phyloP scores from a whole-genome alignment of 1,140 invertebrate genomes.

The Mamestra configurata region DNA sequence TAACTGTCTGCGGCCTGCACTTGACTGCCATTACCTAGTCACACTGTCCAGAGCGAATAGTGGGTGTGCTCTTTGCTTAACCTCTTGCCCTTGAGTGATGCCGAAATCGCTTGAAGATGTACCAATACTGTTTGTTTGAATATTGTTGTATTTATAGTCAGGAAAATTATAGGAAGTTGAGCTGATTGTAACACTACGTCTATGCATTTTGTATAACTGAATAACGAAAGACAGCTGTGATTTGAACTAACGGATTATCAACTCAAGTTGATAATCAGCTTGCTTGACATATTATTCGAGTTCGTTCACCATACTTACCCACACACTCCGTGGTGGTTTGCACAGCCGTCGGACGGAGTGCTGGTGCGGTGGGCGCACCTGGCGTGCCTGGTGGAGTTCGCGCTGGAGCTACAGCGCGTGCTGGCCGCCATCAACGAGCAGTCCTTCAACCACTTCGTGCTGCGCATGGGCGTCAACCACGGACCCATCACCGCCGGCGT shows the following conservation, averaged over 20 bases:
- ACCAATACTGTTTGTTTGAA: neutral
- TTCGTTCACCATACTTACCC: neutral
- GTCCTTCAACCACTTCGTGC: constrained; percentile 98
- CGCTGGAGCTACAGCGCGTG: constrained; percentile 95
- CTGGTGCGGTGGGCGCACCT: constrained; percentile 95
- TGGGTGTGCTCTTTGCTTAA: neutral
- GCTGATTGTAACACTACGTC: no score
- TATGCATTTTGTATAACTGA: no score
- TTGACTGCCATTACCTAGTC: no score
- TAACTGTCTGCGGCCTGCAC: neutral
- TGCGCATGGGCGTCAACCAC: constrained; percentile 98
- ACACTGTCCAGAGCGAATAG: neutral
- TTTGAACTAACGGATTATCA: no score
- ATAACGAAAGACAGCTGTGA: no score
- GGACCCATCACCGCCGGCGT: constrained; percentile 98
- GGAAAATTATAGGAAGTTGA: no score
- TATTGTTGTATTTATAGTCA: neutral
- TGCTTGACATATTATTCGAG: no score
- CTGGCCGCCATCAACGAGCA: constrained; percentile 97
- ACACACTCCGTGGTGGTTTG: neutral
- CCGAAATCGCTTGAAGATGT: neutral
- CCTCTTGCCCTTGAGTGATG: neutral
- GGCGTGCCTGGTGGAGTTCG: constrained; percentile 95
- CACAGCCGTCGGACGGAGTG: constrained; percentile 90
- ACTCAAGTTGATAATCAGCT: no score